phyloP scores from a whole-genome alignment of 2,888 invertebrate species.

The Zhuqinia jingwanae region DNA sequence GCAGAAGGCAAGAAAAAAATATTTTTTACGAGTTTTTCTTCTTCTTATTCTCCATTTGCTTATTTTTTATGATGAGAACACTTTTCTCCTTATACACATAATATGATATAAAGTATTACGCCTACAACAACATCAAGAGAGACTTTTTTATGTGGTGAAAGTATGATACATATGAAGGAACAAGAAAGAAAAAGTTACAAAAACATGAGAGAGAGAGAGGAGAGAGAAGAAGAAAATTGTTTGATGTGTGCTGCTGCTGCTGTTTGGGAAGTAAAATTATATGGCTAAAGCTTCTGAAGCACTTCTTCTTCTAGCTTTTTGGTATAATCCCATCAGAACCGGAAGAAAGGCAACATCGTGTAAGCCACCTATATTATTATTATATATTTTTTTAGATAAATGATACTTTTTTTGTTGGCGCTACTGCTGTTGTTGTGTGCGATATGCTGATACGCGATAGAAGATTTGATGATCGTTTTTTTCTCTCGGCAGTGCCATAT shows the following conservation, averaged over 20 bases:
- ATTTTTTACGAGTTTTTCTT: neutral
- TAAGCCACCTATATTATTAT: too few relatives aligned
- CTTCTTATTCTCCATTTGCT: neutral
- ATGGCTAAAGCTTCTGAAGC: too few relatives aligned
- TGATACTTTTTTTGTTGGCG: neutral
- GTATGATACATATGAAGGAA: constrained; percentile 14
- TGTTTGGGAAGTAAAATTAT: neutral
- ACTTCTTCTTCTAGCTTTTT: too few relatives aligned
- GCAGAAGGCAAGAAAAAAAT: constrained; percentile 1
- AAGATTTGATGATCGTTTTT: constrained; percentile 24
- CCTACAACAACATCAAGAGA: constrained; percentile 5
- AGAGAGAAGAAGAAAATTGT: constrained; percentile 7
- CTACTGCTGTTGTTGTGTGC: too few relatives aligned
- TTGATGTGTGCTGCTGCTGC: constrained; percentile 14
- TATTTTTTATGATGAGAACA: neutral
- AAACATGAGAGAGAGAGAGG: neutral
- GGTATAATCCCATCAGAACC: neutral
- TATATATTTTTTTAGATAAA: too few relatives aligned
- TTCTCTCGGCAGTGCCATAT: too few relatives aligned
- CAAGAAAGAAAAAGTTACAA: too few relatives aligned
- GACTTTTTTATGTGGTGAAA: constrained; percentile 9
- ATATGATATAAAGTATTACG: neutral
- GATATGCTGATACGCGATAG: neutral
- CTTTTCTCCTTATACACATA: neutral
- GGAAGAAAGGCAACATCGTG: neutral